These are phyloP conservation scores for Delichon dasypus DNA, from an alignment of 2,797 vertebrate genomes.

Conservation along the genomic window DNA sequence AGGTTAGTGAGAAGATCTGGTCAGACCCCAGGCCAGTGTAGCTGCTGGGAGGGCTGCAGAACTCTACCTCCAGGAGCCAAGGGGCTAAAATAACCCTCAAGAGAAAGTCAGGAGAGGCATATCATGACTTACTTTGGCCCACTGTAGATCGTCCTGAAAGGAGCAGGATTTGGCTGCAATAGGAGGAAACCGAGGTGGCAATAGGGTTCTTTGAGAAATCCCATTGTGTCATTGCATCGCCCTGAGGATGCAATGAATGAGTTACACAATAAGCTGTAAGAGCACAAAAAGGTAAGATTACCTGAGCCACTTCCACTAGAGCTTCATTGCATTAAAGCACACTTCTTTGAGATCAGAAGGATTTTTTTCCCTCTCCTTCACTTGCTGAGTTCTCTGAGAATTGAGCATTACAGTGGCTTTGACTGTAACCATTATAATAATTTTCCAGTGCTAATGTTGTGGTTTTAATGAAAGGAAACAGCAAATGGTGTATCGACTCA, in stretches of 20 bases:
- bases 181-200: not conserved
- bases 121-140: not conserved
- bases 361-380: not conserved
- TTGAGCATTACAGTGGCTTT: constrained; percentile 82
- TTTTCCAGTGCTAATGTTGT: constrained; percentile 82
- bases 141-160: not conserved
- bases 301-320: not conserved
- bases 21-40: not conserved
- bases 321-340: not conserved
- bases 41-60: not conserved
- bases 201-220: not conserved
- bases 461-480: constrained; percentile 85
- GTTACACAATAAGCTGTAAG: not conserved
- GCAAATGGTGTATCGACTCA: constrained; percentile 76
- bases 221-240: not conserved
- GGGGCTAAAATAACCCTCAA: not conserved
- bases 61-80: not conserved
- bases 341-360: not conserved
- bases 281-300: not conserved
- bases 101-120: not conserved
- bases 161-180: not conserved
- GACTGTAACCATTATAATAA: constrained; percentile 85
- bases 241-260: not conserved
- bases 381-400: constrained; percentile 39
- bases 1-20: not conserved